Conservation (phyloP, 2,797 vertebrate species). For the Fringilla coelebs region DNA sequence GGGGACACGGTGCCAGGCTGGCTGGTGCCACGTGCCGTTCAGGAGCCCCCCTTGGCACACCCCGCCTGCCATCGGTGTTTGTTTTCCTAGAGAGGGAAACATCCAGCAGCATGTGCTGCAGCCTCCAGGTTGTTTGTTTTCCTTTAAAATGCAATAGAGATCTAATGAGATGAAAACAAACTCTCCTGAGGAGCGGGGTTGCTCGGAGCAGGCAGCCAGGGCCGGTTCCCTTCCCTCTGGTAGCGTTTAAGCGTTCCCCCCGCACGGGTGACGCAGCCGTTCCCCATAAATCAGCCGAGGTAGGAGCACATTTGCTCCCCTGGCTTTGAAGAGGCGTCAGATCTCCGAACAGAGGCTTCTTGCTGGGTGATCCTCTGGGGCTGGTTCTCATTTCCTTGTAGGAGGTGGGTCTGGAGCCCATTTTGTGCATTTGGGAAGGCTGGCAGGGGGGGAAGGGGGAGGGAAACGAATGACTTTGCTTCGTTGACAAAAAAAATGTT, state of each 20-base stretch:
- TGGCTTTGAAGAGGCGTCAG: constrained; percentile 37
- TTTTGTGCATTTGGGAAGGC: constrained; percentile 12
- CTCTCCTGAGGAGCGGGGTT: not conserved
- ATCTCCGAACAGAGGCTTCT: not conserved
- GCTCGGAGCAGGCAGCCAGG: not conserved
- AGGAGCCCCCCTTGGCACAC: not conserved
- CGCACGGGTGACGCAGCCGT: not conserved
- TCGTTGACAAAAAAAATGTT: not conserved
- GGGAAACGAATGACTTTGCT: constrained; percentile 38
- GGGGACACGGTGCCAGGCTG: not conserved
- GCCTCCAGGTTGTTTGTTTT: not conserved
- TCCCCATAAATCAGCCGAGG: not conserved
- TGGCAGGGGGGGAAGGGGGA: not conserved
- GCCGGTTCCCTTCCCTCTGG: not conserved
- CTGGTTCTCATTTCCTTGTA: constrained; percentile 51
- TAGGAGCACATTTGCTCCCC: constrained; percentile 14
- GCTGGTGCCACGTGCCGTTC: not conserved
- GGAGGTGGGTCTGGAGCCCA: constrained; percentile 55
- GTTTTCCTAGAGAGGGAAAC: not conserved
- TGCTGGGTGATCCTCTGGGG: constrained; percentile 22
- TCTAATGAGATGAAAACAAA: not conserved
- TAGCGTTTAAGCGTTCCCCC: not conserved
- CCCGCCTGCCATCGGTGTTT: accelerated
- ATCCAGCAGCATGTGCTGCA: not conserved
- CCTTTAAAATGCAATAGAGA: not conserved